phyloP scores from a whole-genome alignment of 2,113 vertebrate genomes.

The Dolichallabes microphthalmus region DNA sequence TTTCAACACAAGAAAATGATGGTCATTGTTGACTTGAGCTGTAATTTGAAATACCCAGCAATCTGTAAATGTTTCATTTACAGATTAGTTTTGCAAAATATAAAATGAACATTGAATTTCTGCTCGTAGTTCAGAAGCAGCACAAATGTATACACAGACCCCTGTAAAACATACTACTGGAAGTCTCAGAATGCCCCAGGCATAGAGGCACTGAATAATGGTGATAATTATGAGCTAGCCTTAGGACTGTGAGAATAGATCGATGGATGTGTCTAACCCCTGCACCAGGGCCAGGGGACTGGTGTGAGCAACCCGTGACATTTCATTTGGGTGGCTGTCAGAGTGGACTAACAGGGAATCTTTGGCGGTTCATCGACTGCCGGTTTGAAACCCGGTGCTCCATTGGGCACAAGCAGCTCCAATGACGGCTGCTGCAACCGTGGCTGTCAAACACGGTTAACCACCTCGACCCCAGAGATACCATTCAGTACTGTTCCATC shows the following conservation, averaged over 20 bases:
- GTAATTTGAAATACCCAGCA: neutral
- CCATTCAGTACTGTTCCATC: slow-evolving; percentile 45
- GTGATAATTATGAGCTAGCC: slow-evolving; percentile 30
- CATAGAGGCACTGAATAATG: slow-evolving; percentile 22
- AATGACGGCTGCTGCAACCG: slow-evolving; percentile 24
- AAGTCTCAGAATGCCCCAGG: neutral
- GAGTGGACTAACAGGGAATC: slow-evolving; percentile 40
- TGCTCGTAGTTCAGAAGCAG: neutral
- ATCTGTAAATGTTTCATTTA: neutral
- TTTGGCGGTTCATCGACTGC: slow-evolving; percentile 26
- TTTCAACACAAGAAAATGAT: neutral
- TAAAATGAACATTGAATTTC: neutral
- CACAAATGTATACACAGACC: neutral
- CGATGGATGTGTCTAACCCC: slow-evolving; percentile 44
- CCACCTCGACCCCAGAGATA: slow-evolving; percentile 34
- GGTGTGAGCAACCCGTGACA: slow-evolving; percentile 45
- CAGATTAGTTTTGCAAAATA: neutral
- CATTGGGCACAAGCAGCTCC: slow-evolving; percentile 19
- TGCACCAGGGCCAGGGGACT: slow-evolving; percentile 13
- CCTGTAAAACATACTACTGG: neutral
- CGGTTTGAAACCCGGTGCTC: slow-evolving; percentile 26
- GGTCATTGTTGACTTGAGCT: neutral
- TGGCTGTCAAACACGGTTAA: slow-evolving; percentile 53
- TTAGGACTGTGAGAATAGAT: slow-evolving; percentile 22
- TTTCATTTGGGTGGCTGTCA: slow-evolving; percentile 53